Evolutionary conservation across 2,888 invertebrate species (phyloP).

Genomic region (Caenorhabditis sp.): DNA sequence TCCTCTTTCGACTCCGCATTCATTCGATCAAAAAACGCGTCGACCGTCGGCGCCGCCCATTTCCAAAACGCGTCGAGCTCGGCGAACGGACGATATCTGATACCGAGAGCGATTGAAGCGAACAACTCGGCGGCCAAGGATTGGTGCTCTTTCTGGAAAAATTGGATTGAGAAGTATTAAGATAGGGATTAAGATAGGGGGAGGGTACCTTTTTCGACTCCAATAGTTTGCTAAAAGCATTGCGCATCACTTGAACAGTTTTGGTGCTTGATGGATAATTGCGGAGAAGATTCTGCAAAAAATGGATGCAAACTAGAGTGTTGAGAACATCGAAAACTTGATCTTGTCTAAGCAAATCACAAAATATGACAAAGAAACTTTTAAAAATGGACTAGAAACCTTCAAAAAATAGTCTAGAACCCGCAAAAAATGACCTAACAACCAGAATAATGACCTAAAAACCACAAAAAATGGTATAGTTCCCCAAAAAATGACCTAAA

Average conservation of each 20-base stretch:
- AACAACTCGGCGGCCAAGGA: slow-evolving; percentile 47
- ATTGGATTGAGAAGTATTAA: too few relatives aligned
- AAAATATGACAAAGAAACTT: too few relatives aligned
- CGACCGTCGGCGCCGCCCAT: slow-evolving; percentile 30
- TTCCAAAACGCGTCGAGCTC: slow-evolving; percentile 26
- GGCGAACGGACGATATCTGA: slow-evolving; percentile 39
- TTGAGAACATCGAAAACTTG: too few relatives aligned
- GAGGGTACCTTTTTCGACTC: slow-evolving; percentile 20
- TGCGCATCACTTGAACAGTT: slow-evolving; percentile 20
- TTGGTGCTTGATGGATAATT: slow-evolving; percentile 42
- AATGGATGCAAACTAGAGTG: not conserved
- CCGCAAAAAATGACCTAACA: too few relatives aligned
- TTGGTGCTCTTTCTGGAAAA: slow-evolving; percentile 36
- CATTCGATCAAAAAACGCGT: slow-evolving; percentile 30
- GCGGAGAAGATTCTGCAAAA: slow-evolving; percentile 38
- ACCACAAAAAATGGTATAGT: too few relatives aligned
- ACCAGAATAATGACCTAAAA: too few relatives aligned
- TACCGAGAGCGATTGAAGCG: slow-evolving; percentile 40
- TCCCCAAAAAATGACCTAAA: too few relatives aligned
- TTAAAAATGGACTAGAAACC: too few relatives aligned
- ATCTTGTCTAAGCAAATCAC: too few relatives aligned
- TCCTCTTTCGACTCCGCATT: slow-evolving; percentile 26
- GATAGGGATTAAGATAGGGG: not conserved
- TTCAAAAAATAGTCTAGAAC: too few relatives aligned
- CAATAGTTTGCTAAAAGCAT: slow-evolving; percentile 18